Evolutionary conservation across 2,888 invertebrate species (phyloP), one percentile per base, ranked within the genome.

Genomic region (Acrobasis repandana): DNA sequence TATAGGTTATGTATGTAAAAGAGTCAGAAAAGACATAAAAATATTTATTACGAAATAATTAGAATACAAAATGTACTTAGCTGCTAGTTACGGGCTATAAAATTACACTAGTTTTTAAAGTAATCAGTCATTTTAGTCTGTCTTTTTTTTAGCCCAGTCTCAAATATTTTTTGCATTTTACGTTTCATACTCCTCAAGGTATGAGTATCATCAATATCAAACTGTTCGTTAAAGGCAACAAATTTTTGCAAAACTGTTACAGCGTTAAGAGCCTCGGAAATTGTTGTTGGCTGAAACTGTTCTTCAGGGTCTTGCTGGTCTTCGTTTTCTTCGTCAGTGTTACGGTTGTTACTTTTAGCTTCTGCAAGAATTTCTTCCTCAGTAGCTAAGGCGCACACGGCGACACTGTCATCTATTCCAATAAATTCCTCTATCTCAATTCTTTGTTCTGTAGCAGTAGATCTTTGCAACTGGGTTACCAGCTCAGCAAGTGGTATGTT

Each of bases 321-420:
- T 56, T 58, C 61, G 28, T 76, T 73, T 66, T 71, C 66, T 61
- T 67, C 65, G 62, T 66, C 64, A 65, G 61, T 65, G 63, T 67
- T 67, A 62, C 61, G 62, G 43, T 67, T 65, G 43, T 69, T 69
- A 63, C 64, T 68, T 68, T 70, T 64, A 64, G 61, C 69, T 70
- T 70, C 70, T 63, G 64, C 67, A 66, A 69, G 65, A 67, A 70
- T 67, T 57, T 67, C 67, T 67, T 70, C 67, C 64, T 69, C 64
- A 65, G 68, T 70, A 65, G 60, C 67, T 71, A 63, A 62, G 59
- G 70, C 68, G 64, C 70, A 70, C 58, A 69, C 64, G 61, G 66
- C 67, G 51, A 70, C 62, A 72, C 58, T 66, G 63, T 71, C 63
- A 63, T 72, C 67, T 54, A 65, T 64, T 65, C 54, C 62, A 62